Evolutionary conservation across 2,888 invertebrate genomes (phyloP).

Genomic region (Agelastica alni): DNA sequence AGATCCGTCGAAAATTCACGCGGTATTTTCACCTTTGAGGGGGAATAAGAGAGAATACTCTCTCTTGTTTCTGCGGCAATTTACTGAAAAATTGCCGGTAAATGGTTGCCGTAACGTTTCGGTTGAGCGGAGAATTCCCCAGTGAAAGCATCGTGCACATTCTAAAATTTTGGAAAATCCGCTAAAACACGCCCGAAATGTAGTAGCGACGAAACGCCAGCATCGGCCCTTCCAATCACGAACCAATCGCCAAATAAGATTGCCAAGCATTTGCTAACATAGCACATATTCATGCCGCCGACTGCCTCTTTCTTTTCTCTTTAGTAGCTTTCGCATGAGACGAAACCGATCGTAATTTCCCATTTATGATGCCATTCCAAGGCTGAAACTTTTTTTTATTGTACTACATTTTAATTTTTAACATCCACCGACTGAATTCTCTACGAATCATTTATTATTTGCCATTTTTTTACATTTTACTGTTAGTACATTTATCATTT

Average conservation of each 20-base stretch:
- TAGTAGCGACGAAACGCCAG: constrained; percentile 31
- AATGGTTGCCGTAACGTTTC: constrained; percentile 19
- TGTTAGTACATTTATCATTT: too few relatives aligned
- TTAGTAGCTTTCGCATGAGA: too few relatives aligned
- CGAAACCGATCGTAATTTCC: too few relatives aligned
- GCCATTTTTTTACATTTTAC: too few relatives aligned
- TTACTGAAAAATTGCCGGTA: constrained; percentile 14
- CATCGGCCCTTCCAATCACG: constrained; percentile 42
- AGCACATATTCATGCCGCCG: constrained; percentile 31
- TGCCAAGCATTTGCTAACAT: constrained; percentile 45
- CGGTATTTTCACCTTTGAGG: constrained; percentile 4
- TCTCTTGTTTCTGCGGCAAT: constrained; percentile 7
- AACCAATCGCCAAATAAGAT: constrained; percentile 46
- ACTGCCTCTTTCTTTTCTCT: constrained; percentile 7
- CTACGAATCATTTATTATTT: too few relatives aligned
- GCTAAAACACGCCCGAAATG: constrained; percentile 42
- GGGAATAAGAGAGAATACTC: background rate
- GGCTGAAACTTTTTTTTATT: too few relatives aligned
- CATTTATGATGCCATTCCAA: too few relatives aligned
- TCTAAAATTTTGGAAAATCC: constrained; percentile 39
- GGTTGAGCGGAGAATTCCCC: constrained; percentile 11
- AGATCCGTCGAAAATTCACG: background rate
- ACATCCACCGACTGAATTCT: too few relatives aligned
- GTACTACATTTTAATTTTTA: too few relatives aligned
- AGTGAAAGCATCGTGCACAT: constrained; percentile 24